Percentiles rank a stretch among this genome's conserved stretches.
Conservation (phyloP, 2,888 invertebrate species). For the Lobophora halterata region DNA sequence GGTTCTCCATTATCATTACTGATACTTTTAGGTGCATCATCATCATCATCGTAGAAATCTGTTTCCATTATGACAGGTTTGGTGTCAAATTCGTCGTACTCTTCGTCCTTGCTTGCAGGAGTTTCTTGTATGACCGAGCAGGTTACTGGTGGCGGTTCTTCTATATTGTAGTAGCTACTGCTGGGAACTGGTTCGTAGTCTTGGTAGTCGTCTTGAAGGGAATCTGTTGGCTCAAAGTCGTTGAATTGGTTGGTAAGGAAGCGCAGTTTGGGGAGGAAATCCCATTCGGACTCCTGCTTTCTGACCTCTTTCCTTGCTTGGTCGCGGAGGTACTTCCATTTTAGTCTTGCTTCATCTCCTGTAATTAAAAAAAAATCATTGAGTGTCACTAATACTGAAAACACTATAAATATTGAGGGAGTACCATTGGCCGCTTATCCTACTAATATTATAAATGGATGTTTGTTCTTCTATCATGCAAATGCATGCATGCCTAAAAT, state of each 20-base stretch:
- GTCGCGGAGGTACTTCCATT: slow-evolving; percentile 74
- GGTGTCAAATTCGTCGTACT: slow-evolving; percentile 73
- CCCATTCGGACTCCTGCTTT: slow-evolving; percentile 70
- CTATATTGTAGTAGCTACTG: slow-evolving; percentile 53
- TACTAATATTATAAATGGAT: too few species aligned
- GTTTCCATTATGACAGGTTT: slow-evolving; percentile 74
- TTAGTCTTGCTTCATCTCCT: slow-evolving; percentile 73
- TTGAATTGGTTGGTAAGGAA: slow-evolving; percentile 72
- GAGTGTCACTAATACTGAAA: too few species aligned
- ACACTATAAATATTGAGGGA: too few species aligned
- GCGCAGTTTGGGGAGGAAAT: slow-evolving; percentile 63
- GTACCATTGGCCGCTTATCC: too few species aligned
- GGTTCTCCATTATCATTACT: slow-evolving; percentile 36
- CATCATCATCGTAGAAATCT: slow-evolving; percentile 73
- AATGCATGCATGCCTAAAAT: too few species aligned
- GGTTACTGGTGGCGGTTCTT: slow-evolving; percentile 33
- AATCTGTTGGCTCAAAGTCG: slow-evolving; percentile 62
- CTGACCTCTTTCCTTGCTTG: slow-evolving; percentile 71
- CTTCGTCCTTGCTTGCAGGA: slow-evolving; percentile 57
- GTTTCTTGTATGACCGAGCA: slow-evolving; percentile 10
- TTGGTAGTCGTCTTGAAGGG: slow-evolving; percentile 47
- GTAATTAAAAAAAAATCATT: slow-evolving; percentile 29
- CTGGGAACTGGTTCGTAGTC: slow-evolving; percentile 54
- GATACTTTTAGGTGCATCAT: slow-evolving; percentile 54
- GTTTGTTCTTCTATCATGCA: too few species aligned